phyloP scores from a whole-genome alignment of 2,797 vertebrate species.

The Decapterus maruadsi region DNA sequence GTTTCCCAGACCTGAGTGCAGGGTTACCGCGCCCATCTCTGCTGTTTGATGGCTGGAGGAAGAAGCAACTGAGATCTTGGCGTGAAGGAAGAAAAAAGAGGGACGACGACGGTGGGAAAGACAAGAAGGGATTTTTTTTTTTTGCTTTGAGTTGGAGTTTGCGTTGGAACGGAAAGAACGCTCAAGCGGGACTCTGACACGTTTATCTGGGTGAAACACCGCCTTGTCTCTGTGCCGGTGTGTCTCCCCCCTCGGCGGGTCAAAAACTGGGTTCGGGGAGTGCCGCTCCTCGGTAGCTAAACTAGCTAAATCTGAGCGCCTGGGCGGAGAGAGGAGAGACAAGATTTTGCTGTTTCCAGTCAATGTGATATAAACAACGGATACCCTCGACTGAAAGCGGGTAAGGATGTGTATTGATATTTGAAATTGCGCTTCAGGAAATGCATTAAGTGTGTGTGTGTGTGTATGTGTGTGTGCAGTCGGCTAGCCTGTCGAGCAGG shows the following conservation, averaged over 20 bases:
- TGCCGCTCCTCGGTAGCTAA: slow-evolving; percentile 86
- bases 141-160: slow-evolving; percentile 67
- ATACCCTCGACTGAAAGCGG: slow-evolving; percentile 84
- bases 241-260: slow-evolving; percentile 82
- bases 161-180: slow-evolving; percentile 56
- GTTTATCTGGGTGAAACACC: slow-evolving; percentile 71
- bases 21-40: slow-evolving; percentile 92
- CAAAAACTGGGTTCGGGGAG: slow-evolving; percentile 88
- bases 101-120: slow-evolving; percentile 80
- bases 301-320: slow-evolving; percentile 80
- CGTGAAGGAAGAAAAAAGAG: slow-evolving; percentile 79
- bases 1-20: slow-evolving; percentile 89
- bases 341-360: slow-evolving; percentile 81
- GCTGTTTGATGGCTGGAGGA: slow-evolving; percentile 90
- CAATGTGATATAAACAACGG: slow-evolving; percentile 87
- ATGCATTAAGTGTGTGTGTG: slow-evolving; percentile 48
- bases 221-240: slow-evolving; percentile 83
- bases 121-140: slow-evolving; percentile 71
- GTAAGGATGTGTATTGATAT: slow-evolving; percentile 72
- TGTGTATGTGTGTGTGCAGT: slow-evolving; percentile 43
- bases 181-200: slow-evolving; percentile 60
- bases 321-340: slow-evolving; percentile 78
- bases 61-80: slow-evolving; percentile 85
- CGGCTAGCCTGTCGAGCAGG: slow-evolving; percentile 48
- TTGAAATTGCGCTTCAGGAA: slow-evolving; percentile 48